Base-by-base conservation (phyloP, 1,140 invertebrate genomes). In the Formica selysi region DNA sequence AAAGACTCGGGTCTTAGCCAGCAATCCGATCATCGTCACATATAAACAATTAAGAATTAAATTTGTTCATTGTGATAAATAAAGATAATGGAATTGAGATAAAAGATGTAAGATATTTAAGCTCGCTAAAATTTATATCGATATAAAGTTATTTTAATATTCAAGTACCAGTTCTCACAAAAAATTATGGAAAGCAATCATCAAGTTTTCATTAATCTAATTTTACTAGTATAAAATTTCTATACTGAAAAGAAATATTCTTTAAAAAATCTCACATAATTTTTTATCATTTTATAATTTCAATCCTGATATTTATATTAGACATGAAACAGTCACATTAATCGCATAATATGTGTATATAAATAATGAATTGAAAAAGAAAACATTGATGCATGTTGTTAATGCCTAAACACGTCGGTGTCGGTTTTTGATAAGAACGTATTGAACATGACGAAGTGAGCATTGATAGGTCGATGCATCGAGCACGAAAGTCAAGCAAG, bases 1-100 rank as follows among this genome's bases (percentile, higher is more conserved):
- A 57, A 80, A n/a, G 38, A 64, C 13, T 74, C 41, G 44, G 76
- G 29, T 76, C 29, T 26, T 22, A 84, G 64, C 61, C 81, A 76
- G 29, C 81, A n/a, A 76, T 44, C 7, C 41, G 8, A 84, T 4
- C 74, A 29, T 32, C 7, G 41, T 61, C 36, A 44, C 26, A n/a
- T 59, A 19, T 44, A 41, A 67, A 80, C 32, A 70, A 41, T 80
- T 80, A 59, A 44, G 19, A 81, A 32, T 32, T 13, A 44, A 38
- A 71, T 71, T 32, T 71, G 16, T 71, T 81, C 73, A 61, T 5
- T 59, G 54, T 11, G 32, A 80, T 11, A 81, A 71, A 13, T 61
- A 71, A 11, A 71, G 4, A 59, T 6, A 59, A 41, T 71, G 11
- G 36, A 71, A 26, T 44, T 81, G 51, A 19, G 32, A 13, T 19